Evolutionary conservation across 2,888 invertebrate genomes (phyloP).

Genomic region (Synanthedon formicaeformis): DNA sequence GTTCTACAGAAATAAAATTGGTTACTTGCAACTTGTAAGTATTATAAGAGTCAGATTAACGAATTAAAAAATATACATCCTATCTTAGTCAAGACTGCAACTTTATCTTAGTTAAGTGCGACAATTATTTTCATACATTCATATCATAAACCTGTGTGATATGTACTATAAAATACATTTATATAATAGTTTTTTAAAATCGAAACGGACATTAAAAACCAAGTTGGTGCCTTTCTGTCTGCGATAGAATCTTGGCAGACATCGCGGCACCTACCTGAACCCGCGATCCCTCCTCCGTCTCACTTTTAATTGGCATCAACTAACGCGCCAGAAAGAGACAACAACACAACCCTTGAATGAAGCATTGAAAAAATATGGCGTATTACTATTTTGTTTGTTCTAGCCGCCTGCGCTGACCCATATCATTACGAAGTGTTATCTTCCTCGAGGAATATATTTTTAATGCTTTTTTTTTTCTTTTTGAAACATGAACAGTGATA

Average conservation of each 20-base stretch:
- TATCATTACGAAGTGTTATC: constrained; percentile 67
- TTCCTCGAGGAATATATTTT: constrained; percentile 64
- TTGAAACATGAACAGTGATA: constrained; percentile 59
- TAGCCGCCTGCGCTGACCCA: constrained; percentile 64
- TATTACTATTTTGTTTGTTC: constrained; percentile 56
- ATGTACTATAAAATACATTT: no score
- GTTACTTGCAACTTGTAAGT: no score
- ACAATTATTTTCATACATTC: no score
- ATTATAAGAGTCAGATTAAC: no score
- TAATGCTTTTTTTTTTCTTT: constrained; percentile 40
- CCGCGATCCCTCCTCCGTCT: constrained; percentile 34
- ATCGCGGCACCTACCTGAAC: constrained; percentile 59
- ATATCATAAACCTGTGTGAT: no score
- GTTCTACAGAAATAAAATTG: no score
- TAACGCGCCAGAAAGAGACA: constrained; percentile 13
- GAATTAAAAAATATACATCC: no score
- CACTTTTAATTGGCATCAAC: constrained; percentile 12
- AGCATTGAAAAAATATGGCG: constrained; percentile 37
- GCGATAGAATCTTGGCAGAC: constrained; percentile 35
- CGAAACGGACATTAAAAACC: constrained; percentile 23
- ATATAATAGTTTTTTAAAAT: not conserved
- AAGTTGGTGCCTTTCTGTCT: constrained; percentile 60
- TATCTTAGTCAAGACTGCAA: no score
- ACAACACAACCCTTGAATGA: constrained; percentile 25
- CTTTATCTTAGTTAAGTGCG: no score